Evolutionary conservation across 1,140 invertebrate genomes (phyloP), one percentile per base, ranked within the genome.

Genomic region (Maconellicoccus hirsutus): DNA sequence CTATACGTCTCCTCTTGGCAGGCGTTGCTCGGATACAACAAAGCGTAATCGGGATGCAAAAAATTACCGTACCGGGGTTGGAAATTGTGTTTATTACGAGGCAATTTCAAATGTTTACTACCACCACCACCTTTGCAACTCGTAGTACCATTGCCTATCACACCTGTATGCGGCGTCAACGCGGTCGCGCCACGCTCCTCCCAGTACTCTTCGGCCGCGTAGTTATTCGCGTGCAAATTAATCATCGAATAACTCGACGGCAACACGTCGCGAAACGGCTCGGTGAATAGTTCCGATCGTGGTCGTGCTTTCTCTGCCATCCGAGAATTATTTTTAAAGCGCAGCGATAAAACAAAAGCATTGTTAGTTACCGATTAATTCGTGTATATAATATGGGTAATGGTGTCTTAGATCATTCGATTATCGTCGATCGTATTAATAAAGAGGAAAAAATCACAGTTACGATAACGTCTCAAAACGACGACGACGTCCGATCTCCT

Each of bases 31-130:
- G 61, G 61, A 10, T 23, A 23, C n/a, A 42, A 70, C 22, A 72
- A 52, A 69, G 66, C 71, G n/a, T 70, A 72, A 42, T 33, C 61
- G 14, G 73, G 73, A 39, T 70, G 66, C 25, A 26, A 70, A 26
- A 66, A 39, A 69, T 72, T 71, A 19, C 73, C 73, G 33, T 71
- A 74, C 16, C 71, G 73, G n/a, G 73, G 71, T 71, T 72, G 71
- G 26, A 70, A 71, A 71, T 63, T 33, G 63, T 59, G 23, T 42
- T 69, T 33, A 33, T 59, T 25, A 71, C 27, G 16, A 7, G 61
- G 61, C 61, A 66, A 6, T 25, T 1, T 23, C 38, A 38, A 22
- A 22, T 16, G 22, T 59, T 59, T 70, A 69, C 70, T 59, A 70
- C 38, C 42, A 70, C 26, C 70, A 71, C 25, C 70, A 69, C 72